Conservation (phyloP, 2,113 vertebrate species). For the Meriones unguiculatus region DNA sequence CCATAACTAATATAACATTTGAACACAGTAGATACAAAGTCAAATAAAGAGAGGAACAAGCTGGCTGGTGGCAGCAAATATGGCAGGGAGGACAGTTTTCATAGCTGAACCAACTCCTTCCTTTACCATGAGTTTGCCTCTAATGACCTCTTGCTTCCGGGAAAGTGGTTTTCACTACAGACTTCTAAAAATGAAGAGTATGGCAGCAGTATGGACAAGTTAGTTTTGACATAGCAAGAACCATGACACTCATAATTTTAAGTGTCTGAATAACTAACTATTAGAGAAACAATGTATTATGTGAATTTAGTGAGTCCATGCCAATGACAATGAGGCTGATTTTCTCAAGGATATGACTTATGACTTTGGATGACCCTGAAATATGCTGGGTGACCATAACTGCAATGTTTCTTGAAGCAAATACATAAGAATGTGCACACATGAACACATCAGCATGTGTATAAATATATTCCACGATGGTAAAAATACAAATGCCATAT, state of each 20-base stretch:
- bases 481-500: neutral
- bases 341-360: neutral
- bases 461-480: neutral
- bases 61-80: neutral
- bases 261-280: neutral
- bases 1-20: neutral
- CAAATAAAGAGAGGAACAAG: neutral
- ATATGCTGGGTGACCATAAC: neutral
- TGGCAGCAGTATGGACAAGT: neutral
- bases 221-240: neutral
- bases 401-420: neutral
- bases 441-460: neutral
- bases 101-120: neutral
- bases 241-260: neutral
- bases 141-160: too few relatives aligned
- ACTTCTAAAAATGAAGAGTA: neutral
- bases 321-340: neutral
- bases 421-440: neutral
- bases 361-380: neutral
- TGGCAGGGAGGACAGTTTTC: fast-evolving
- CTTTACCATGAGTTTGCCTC: neutral
- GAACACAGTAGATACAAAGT: neutral
- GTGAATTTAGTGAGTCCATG: neutral
- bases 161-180: neutral
- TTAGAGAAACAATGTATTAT: neutral